Percentiles rank a stretch among this genome's conserved stretches.
Evolutionary conservation across 2,797 vertebrate species (phyloP).

Genomic region (Siniperca undulata): DNA sequence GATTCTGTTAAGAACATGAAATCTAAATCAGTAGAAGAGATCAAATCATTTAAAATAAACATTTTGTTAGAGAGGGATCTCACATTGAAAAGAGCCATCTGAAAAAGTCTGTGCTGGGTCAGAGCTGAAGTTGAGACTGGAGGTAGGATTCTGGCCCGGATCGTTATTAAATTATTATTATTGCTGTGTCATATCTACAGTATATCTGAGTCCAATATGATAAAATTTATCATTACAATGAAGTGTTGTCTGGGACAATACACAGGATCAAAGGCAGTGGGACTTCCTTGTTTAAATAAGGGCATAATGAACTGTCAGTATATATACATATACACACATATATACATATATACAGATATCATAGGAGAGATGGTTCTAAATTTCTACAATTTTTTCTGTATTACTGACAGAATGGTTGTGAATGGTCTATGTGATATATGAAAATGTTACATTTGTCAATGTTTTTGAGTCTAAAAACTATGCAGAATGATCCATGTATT

Average conservation of each 20-base stretch:
- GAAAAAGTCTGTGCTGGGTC: no score
- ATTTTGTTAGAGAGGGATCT: no score
- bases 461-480: background rate
- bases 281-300: conserved; percentile 1
- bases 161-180: no score
- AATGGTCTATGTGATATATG: conserved; percentile 6
- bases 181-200: background rate
- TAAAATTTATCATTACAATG: background rate
- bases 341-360: no score
- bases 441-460: conserved; percentile 23
- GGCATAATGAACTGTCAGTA: background rate
- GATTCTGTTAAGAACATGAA: no score
- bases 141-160: no score
- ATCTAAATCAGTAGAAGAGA: no score
- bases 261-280: background rate
- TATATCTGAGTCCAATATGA: background rate
- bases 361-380: no score
- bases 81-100: no score
- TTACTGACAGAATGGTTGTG: conserved; percentile 39
- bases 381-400: conserved; percentile 25
- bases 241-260: background rate
- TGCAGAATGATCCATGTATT: conserved; percentile 29
- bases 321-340: no score
- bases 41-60: no score
- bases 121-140: no score